Conservation (phyloP, 2,113 vertebrate species). For the Brienomyrus brachyistius region DNA sequence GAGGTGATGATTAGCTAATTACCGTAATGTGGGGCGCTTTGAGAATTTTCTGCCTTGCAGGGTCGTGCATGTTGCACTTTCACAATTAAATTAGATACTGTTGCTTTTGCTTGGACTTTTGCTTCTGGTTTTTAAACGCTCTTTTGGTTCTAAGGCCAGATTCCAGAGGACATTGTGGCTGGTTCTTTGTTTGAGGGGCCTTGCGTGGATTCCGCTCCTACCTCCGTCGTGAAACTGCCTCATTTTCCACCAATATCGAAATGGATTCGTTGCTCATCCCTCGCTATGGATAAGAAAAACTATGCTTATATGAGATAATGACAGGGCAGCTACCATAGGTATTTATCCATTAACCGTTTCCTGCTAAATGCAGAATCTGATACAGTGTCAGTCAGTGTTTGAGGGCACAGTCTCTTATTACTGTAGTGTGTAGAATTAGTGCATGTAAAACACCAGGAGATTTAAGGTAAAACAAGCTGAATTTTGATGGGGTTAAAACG, state of each 20-base stretch:
- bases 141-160: neutral
- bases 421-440: neutral
- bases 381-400: neutral
- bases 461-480: neutral
- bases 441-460: no score
- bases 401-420: neutral
- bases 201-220: neutral
- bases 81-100: neutral
- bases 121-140: neutral
- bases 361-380: neutral
- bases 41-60: conserved; percentile 26
- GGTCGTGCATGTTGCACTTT: neutral
- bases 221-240: conserved; percentile 46
- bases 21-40: conserved; percentile 30
- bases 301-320: neutral
- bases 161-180: neutral
- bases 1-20: conserved; percentile 41
- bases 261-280: neutral
- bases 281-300: neutral
- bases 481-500: neutral
- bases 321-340: neutral
- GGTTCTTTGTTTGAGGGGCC: neutral
- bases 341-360: neutral
- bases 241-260: conserved; percentile 24
- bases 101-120: neutral